Conservation (phyloP, 2,797 vertebrate genomes). For the Loris lydekkerianus region DNA sequence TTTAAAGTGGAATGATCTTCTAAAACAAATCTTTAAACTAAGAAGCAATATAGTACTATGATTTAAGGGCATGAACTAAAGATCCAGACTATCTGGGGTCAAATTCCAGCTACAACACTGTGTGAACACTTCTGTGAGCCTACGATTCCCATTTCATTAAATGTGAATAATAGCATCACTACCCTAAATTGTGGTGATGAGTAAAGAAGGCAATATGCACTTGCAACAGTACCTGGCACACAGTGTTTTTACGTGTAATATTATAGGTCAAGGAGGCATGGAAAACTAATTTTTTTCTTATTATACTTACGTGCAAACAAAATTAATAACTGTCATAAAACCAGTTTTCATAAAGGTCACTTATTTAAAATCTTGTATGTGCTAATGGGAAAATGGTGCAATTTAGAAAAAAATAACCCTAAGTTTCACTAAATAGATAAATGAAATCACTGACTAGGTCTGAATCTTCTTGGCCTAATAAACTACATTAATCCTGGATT, state of each 20-base stretch:
- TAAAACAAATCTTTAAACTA: constrained; percentile 63
- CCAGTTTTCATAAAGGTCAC: background rate
- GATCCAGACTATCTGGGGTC: background rate
- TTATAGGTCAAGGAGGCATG: background rate
- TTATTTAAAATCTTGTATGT: constrained; percentile 15
- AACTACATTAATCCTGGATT: constrained; percentile 10
- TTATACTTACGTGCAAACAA: constrained; percentile 45
- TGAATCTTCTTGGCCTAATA: constrained; percentile 25
- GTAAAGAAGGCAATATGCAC: constrained; percentile 14
- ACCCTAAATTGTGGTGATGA: background rate
- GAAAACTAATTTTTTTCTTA: constrained; percentile 42
- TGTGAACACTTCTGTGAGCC: background rate
- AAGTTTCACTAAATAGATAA: constrained; percentile 42
- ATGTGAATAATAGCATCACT: background rate
- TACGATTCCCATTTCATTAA: constrained; percentile 35
- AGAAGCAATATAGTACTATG: background rate
- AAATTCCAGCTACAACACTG: constrained; percentile 35
- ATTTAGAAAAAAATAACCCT: constrained; percentile 47
- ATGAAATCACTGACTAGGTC: constrained; percentile 38
- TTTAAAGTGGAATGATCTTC: constrained; percentile 54
- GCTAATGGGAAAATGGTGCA: constrained; percentile 3
- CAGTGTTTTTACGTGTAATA: constrained; percentile 20
- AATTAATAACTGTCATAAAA: constrained; percentile 48
- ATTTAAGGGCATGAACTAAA: constrained; percentile 52
- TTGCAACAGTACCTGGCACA: constrained; percentile 17